Conservation (phyloP, 2,797 vertebrate species). For the Cichlasoma orientale region DNA sequence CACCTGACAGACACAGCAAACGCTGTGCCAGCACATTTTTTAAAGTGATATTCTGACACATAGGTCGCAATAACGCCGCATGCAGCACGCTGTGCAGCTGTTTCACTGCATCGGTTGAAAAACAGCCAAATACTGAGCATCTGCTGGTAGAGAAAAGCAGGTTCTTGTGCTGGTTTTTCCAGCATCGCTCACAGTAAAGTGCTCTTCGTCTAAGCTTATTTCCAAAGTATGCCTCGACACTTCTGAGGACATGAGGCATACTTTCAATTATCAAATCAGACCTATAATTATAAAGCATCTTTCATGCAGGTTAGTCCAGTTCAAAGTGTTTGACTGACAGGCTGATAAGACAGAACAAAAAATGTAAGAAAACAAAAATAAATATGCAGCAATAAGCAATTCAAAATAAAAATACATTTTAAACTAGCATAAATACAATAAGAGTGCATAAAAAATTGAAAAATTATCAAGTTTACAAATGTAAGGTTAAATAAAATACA, state of each 20-base stretch:
- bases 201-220: background rate
- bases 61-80: background rate
- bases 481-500: no score
- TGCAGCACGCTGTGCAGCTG: background rate
- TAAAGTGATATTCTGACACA: constrained; percentile 1
- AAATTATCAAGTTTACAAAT: no score
- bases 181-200: background rate
- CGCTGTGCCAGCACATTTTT: background rate
- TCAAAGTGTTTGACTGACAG: background rate
- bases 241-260: background rate
- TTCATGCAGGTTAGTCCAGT: background rate
- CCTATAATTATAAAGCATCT: fast-evolving
- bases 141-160: background rate
- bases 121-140: background rate
- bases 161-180: background rate
- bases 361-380: background rate
- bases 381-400: background rate
- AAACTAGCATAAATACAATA: no score
- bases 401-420: background rate
- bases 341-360: background rate
- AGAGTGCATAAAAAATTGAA: no score
- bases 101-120: background rate
- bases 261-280: background rate
- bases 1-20: background rate
- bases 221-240: background rate